Evolutionary conservation across 2,113 vertebrate species (phyloP).

Genomic region (Alectura lathami): DNA sequence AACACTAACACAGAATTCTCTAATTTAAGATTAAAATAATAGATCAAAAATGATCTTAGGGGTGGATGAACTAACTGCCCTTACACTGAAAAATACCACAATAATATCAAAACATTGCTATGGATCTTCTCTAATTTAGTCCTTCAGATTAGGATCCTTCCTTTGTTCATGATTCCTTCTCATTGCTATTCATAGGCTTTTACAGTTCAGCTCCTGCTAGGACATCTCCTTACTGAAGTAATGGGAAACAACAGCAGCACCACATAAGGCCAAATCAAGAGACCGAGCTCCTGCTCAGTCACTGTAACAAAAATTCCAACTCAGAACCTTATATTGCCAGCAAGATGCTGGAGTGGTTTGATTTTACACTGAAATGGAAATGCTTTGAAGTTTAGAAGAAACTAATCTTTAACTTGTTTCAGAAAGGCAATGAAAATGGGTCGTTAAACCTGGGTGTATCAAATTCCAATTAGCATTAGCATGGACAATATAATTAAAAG

Average conservation of each 20-base stretch:
- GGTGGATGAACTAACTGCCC: background rate
- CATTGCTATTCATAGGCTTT: slow-evolving; percentile 59
- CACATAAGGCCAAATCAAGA: slow-evolving; percentile 23
- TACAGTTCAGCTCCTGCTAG: slow-evolving; percentile 50
- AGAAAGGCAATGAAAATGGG: slow-evolving; percentile 62
- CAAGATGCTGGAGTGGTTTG: slow-evolving; percentile 53
- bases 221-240: slow-evolving; percentile 15
- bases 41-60: background rate
- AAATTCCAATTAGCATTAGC: slow-evolving; percentile 71
- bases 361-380: slow-evolving; percentile 68
- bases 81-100: background rate
- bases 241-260: slow-evolving; percentile 23
- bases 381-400: slow-evolving; percentile 69
- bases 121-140: background rate
- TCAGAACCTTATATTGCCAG: slow-evolving; percentile 45
- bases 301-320: slow-evolving; percentile 29
- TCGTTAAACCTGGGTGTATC: slow-evolving; percentile 70
- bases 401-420: slow-evolving; percentile 71
- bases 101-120: background rate
- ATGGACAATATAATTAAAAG: slow-evolving; percentile 75
- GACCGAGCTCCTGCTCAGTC: slow-evolving; percentile 35
- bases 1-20: background rate
- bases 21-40: slow-evolving; percentile 37
- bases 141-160: background rate
- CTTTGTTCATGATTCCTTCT: slow-evolving; percentile 1